Conservation (phyloP, 2,888 invertebrate genomes). For the Drosophila tanythrix region DNA sequence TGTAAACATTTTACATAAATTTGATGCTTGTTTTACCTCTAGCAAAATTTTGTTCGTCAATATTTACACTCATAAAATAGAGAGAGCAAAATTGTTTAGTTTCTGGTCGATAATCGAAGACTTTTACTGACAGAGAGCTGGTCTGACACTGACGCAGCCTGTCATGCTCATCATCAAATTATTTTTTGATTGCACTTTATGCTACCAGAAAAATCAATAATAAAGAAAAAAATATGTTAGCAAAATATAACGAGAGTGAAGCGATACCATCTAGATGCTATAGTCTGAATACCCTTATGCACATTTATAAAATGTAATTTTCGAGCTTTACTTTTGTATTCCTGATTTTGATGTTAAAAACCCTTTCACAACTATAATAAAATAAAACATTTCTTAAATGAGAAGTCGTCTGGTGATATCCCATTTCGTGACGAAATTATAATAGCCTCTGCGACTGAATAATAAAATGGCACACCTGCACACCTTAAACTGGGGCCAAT, state of each 20-base stretch:
- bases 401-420: neutral
- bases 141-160: constrained; percentile 20
- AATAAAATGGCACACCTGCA: constrained; percentile 49
- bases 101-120: constrained; percentile 12
- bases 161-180: constrained; percentile 36
- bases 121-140: constrained; percentile 17
- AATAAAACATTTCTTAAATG: neutral
- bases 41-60: constrained; percentile 1
- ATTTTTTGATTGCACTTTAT: constrained; percentile 28
- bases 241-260: constrained; percentile 6
- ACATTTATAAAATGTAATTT: neutral
- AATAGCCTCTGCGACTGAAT: constrained; percentile 4
- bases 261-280: neutral
- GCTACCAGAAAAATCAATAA: constrained; percentile 40
- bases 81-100: constrained; percentile 1
- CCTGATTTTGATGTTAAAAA: neutral
- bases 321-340: neutral
- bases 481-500: constrained; percentile 52
- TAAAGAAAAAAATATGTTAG: neutral
- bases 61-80: neutral
- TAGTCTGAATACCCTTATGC: neutral
- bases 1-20: neutral
- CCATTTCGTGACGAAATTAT: neutral
- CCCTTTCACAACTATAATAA: neutral
- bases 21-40: no score